phyloP scores from a whole-genome alignment of 1,140 invertebrate genomes.

The Brachionus calyciflorus region DNA sequence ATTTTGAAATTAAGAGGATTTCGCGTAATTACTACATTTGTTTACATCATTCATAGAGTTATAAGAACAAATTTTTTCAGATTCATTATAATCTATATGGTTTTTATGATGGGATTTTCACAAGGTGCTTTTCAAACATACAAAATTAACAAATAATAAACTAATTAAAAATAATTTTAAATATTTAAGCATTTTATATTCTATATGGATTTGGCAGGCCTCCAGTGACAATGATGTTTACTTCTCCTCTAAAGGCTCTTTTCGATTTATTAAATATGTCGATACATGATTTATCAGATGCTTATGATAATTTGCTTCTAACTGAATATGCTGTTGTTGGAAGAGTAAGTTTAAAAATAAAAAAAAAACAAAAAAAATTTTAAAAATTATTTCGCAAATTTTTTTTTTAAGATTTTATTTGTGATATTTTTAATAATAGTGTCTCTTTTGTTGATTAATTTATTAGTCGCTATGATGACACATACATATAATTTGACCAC shows the following conservation, averaged over 20 bases:
- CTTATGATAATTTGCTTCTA: neutral
- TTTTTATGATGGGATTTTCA: conserved; percentile 95
- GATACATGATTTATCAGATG: neutral
- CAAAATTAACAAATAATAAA: neutral
- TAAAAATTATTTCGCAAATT: neutral
- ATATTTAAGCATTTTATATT: conserved; percentile 25
- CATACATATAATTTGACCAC: conserved; percentile 94
- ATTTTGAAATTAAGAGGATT: conserved; percentile 72
- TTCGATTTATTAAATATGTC: conserved; percentile 37
- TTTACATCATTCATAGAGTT: conserved; percentile 99
- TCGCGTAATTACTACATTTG: conserved; percentile 95
- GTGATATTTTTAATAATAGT: conserved; percentile 94
- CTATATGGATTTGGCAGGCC: neutral
- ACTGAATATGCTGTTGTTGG: conserved; percentile 7
- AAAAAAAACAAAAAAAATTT: no score
- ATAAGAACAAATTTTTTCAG: conserved; percentile 88
- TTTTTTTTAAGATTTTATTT: conserved; percentile 72
- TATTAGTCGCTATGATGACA: conserved; percentile 99
- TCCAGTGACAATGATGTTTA: neutral
- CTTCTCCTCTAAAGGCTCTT: neutral
- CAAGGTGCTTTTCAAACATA: no score
- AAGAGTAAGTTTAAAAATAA: neutral
- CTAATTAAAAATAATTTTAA: neutral
- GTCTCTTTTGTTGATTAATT: conserved; percentile 88
- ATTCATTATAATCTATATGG: conserved; percentile 90